phyloP scores from a whole-genome alignment of 2,888 invertebrate genomes.

The Girardia tigrina region DNA sequence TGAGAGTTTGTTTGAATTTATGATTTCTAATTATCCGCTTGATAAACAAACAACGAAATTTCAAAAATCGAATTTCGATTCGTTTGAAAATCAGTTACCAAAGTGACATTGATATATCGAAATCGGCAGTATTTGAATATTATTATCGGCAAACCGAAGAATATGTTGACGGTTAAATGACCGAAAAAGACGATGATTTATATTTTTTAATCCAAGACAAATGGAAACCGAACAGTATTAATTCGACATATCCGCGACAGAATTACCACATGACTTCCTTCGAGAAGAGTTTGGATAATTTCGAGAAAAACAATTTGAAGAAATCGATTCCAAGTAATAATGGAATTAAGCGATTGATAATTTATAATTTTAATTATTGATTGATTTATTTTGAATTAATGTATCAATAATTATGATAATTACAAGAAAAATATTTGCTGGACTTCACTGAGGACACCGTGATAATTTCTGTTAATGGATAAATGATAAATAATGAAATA shows the following conservation, averaged over 20 bases:
- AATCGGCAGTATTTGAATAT: not conserved
- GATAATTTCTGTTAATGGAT: too few species aligned
- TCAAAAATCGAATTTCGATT: not conserved
- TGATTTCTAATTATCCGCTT: not conserved
- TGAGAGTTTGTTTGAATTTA: not conserved
- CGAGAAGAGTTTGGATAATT: not conserved
- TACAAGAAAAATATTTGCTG: too few species aligned
- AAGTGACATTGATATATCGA: not conserved
- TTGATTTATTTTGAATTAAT: too few species aligned
- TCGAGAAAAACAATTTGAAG: not conserved
- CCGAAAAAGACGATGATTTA: not conserved
- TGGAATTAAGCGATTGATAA: too few species aligned
- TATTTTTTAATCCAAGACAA: not conserved
- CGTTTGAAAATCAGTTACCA: not conserved
- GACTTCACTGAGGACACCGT: too few species aligned
- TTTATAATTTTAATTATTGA: too few species aligned
- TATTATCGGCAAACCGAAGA: too few species aligned
- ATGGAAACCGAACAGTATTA: not conserved
- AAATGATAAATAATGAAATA: too few species aligned
- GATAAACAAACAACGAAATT: slow-evolving; percentile 6
- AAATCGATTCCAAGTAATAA: not conserved
- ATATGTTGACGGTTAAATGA: too few species aligned
- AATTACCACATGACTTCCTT: not conserved
- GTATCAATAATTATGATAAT: too few species aligned
- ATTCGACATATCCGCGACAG: slow-evolving; percentile 7